These are phyloP conservation scores for Diabrotica virgifera DNA, from an alignment of 1,140 invertebrate species.

Conservation along the genomic window DNA sequence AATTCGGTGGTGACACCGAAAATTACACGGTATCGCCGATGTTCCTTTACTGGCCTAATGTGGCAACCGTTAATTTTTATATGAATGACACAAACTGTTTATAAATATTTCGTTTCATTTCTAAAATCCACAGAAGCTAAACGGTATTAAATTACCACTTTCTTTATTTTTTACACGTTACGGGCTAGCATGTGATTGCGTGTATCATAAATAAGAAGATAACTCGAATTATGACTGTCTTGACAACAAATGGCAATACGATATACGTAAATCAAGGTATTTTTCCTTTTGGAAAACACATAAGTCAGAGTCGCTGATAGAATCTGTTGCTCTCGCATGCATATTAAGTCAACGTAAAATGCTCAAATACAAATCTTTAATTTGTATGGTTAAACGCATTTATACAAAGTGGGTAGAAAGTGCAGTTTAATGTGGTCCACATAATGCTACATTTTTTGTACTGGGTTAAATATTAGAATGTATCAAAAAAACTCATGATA, in stretches of 20 bases:
- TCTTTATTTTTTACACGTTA: conserved; percentile 8
- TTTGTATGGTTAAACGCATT: conserved; percentile 4
- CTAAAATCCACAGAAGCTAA: conserved; percentile 31
- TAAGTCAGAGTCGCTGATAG: conserved; percentile 42
- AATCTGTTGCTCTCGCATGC: conserved; percentile 34
- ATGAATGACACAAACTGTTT: not conserved
- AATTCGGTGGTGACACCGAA: too few species aligned
- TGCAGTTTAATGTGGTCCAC: too few species aligned
- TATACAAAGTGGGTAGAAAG: not conserved
- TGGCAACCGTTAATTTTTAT: too few species aligned
- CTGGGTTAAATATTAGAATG: too few species aligned
- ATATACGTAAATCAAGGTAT: conserved; percentile 41
- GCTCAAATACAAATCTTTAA: conserved; percentile 18
- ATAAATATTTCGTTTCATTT: not conserved
- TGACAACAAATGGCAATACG: conserved; percentile 38
- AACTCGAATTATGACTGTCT: conserved; percentile 42
- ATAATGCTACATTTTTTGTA: too few species aligned
- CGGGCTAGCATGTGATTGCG: conserved; percentile 18
- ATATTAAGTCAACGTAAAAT: conserved; percentile 10
- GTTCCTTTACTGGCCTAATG: too few species aligned
- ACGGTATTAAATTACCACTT: conserved; percentile 33
- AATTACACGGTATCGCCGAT: too few species aligned
- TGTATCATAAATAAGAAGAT: conserved; percentile 36
- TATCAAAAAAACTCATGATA: too few species aligned
- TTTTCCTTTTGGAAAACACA: conserved; percentile 24